Conservation (phyloP, 1,140 invertebrate species). For the Probaryconus sp. region DNA sequence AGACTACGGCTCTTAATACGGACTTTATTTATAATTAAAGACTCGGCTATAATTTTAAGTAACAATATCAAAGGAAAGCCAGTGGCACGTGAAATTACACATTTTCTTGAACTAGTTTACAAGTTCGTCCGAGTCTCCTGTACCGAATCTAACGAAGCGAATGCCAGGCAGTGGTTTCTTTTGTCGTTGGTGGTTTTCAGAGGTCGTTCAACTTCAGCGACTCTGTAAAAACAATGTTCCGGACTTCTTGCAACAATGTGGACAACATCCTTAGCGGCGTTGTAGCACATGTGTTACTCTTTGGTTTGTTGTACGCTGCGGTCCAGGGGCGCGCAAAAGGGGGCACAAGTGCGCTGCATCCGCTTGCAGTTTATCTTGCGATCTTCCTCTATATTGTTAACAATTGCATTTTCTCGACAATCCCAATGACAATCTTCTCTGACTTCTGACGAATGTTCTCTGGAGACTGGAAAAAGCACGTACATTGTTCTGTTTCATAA, state of each 20-base stretch:
- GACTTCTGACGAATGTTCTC: background rate
- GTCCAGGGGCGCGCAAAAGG: constrained; percentile 6
- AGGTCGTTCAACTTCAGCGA: constrained; percentile 37
- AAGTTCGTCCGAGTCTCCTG: constrained; percentile 18
- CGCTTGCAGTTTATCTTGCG: constrained; percentile 17
- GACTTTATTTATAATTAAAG: constrained; percentile 8
- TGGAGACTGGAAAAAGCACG: background rate
- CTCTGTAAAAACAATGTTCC: constrained; percentile 34
- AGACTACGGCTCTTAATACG: too few relatives aligned
- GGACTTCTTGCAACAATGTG: constrained; percentile 28
- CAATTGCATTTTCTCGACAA: constrained; percentile 31
- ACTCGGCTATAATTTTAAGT: constrained; percentile 6
- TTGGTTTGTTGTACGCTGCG: background rate
- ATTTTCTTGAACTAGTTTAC: constrained; percentile 45
- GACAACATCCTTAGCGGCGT: constrained; percentile 17
- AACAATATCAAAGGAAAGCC: constrained; percentile 14
- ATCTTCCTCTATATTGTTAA: constrained; percentile 21
- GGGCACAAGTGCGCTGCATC: background rate
- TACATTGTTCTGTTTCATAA: background rate
- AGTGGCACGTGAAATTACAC: constrained; percentile 26
- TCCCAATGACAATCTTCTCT: constrained; percentile 10
- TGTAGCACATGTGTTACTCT: constrained; percentile 18
- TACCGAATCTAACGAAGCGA: constrained; percentile 29
- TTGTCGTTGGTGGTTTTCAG: constrained; percentile 20
- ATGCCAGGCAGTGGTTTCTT: constrained; percentile 25